Evolutionary conservation across 2,113 vertebrate genomes (phyloP), one percentile per base, ranked within the genome.

Genomic region (Elaphurus davidianus): DNA sequence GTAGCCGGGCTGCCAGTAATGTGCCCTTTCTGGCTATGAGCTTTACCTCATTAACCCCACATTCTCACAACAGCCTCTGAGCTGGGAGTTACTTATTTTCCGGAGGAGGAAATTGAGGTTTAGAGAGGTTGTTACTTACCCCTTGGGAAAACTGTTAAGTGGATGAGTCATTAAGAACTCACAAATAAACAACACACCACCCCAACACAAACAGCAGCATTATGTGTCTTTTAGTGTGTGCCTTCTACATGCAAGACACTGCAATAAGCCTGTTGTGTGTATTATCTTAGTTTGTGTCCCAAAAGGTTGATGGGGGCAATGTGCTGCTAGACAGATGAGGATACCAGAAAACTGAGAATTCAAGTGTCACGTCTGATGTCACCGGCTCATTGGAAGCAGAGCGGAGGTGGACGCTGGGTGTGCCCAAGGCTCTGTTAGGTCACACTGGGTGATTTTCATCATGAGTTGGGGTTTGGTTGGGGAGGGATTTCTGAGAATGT

Each of bases 121-220:
- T 67, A 59, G 33, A 95, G 67, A 64, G 47, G 21, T 25, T 81
- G 50, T 52, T 36, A 52, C 33, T 50, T 84, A n/a, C 54, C 23
- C 33, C 57, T 86, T 74, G 15, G 27, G 67, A 79, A 85, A 89
- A 55, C 30, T 78, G 13, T 67, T n/a, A 64, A 57, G 43, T 54
- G 50, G 86, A 6, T 85, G 79, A 60, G 23, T 93, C 90, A 86
- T 92, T 45, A 62, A 82, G 23, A 88, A 47, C 30, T 27, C 64
- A 78, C 55, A 64, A 78, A 79, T 60, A 64, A 74, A 27, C 4
- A 28, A 40, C 74, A 83, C 11, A 11, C 7, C 15, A 33, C 6
- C 9, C 17, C 87, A 13, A 71, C 50, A 30, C 30, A 47, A 23
- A 67, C 16, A 62, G 79, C 54, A 55, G 45, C 19, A 3, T 25